Base-by-base conservation (phyloP, 2,797 vertebrate genomes). In the Hoplostethus mediterraneus region DNA sequence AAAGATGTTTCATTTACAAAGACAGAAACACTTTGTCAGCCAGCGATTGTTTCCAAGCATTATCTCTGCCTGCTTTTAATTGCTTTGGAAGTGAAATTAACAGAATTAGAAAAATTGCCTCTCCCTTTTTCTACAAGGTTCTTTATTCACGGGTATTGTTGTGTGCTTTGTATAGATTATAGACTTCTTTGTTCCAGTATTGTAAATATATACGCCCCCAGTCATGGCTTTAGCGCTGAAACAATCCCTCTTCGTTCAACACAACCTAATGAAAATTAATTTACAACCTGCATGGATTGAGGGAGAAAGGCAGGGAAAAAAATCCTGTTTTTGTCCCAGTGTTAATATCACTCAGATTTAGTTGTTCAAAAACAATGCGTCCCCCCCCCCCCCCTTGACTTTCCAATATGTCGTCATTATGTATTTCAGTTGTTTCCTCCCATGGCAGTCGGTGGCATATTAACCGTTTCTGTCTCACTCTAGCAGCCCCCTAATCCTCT, bases 21-120 rank as follows among this genome's bases (percentile, higher is more conserved):
- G 95, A 94, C 93, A 95, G 94, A 96, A 96, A 95, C 93, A 94
- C 94, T 96, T 95, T 96, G 95, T 96, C 95, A 94, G 94, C 86
- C 71, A 85, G 87, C 90, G 84, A 95, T 95, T 96, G 96, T 97
- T 97, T 97, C 94, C 92, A 85, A 94, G 93, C 93, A 94, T 97
- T 97, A 97, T 99, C 96, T 95, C 94, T 89, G 92, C 90, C 89
- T 91, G 89, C 92, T 93, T 96, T 96, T 98, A 98, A 98, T 98
- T 97, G 97, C 95, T 96, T 97, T 96, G 96, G 93, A 97, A 96
- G 96, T 95, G 96, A 97, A 97, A 98, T 97, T 96, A 97, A 96
- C 95, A 93, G 96, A 97, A 95, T 97, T 96, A 96, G 95, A 97
- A 95, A 97, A 97, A 97, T 96, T 94, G 95, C 95, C 93, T 94